Conservation (phyloP, 2,113 vertebrate genomes). For the Phalacrocorax pelagicus region DNA sequence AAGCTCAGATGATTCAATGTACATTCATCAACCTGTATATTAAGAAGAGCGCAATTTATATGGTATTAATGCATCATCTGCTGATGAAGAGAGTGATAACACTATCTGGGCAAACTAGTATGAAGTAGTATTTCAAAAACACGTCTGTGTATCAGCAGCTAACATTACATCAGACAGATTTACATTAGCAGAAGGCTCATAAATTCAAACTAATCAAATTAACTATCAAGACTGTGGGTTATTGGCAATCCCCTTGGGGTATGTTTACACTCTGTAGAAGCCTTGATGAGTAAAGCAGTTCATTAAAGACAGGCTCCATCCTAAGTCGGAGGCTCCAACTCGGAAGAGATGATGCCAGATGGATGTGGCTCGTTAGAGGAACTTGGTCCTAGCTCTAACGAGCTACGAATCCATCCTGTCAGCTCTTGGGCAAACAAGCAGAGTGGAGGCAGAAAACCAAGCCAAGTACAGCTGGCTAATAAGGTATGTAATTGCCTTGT, state of each 20-base stretch:
- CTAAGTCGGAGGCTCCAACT: background rate
- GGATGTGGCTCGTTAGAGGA: background rate
- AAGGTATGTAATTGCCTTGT: background rate
- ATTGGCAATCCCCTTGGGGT: background rate
- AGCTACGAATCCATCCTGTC: background rate
- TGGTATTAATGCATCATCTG: background rate
- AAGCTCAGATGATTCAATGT: background rate
- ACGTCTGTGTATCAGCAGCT: background rate
- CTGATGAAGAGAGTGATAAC: background rate
- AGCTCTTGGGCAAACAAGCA: background rate
- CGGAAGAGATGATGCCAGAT: background rate
- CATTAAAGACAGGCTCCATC: background rate
- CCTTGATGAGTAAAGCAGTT: background rate
- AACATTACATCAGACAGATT: background rate
- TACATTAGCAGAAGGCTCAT: background rate
- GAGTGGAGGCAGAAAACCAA: background rate
- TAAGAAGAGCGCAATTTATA: background rate
- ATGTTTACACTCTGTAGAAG: background rate
- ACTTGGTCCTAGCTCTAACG: background rate
- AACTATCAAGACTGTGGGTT: background rate
- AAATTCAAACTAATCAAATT: conserved; percentile 27
- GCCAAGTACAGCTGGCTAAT: conserved; percentile 17
- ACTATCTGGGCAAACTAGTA: background rate
- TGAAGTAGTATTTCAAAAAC: background rate
- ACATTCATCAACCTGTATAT: background rate